Conservation (phyloP, 2,797 vertebrate genomes). For the Hyperoplus lanceolatus region DNA sequence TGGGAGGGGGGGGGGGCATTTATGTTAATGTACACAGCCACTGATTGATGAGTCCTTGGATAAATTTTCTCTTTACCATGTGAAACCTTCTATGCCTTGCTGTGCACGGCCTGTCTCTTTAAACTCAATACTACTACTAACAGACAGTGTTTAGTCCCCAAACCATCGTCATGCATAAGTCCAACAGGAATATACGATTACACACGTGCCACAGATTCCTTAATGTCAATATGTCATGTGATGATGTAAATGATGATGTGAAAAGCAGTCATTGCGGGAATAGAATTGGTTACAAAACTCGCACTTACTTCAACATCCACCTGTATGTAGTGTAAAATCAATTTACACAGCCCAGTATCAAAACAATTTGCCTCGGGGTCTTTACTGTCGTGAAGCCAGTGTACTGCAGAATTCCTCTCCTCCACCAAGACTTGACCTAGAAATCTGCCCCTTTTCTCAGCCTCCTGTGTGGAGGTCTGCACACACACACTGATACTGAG, state of each 20-base stretch:
- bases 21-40: constrained; percentile 19
- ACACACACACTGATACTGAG: background rate
- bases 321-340: background rate
- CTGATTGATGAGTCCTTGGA: constrained; percentile 24
- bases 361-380: too few relatives aligned
- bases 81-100: background rate
- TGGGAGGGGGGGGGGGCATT: background rate
- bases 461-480: constrained; percentile 24
- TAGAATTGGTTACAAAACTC: constrained; percentile 10
- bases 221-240: background rate
- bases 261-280: background rate
- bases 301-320: background rate
- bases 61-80: background rate
- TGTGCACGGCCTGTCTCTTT: background rate
- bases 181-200: background rate
- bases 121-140: background rate
- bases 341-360: too few relatives aligned
- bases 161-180: background rate
- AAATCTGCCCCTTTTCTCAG: constrained; percentile 30
- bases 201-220: background rate
- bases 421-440: constrained; percentile 17
- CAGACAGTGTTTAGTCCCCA: constrained; percentile 1
- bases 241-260: too few relatives aligned
- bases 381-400: background rate
- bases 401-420: constrained; percentile 13